Conservation (phyloP, 2,888 invertebrate genomes). For the Sphinx pinastri region DNA sequence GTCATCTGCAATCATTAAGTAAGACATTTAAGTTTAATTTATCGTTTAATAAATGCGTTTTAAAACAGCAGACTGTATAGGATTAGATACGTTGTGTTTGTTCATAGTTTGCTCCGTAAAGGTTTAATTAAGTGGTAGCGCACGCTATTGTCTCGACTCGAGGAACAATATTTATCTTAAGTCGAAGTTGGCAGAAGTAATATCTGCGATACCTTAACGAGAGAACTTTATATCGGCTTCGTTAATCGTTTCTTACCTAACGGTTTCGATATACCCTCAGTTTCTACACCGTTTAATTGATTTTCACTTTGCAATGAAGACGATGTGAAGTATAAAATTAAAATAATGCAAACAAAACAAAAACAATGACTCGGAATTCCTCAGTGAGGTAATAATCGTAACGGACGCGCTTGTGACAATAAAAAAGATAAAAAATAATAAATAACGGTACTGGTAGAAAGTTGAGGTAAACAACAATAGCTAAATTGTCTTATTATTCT, state of each 20-base stretch:
- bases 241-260: slow-evolving; percentile 75
- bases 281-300: slow-evolving; percentile 41
- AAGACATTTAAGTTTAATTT: slow-evolving; percentile 39
- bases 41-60: slow-evolving; percentile 43
- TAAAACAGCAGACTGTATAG: slow-evolving; percentile 44
- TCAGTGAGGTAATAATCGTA: slow-evolving; percentile 52
- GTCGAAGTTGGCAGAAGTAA: slow-evolving; percentile 78
- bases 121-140: slow-evolving; percentile 80
- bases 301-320: slow-evolving; percentile 35
- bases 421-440: slow-evolving; percentile 45
- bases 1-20: slow-evolving; percentile 80
- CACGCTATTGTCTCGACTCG: slow-evolving; percentile 78
- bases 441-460: slow-evolving; percentile 52
- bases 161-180: slow-evolving; percentile 80
- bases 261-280: slow-evolving; percentile 43
- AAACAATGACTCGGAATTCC: slow-evolving; percentile 45
- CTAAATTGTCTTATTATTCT: background rate
- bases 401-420: slow-evolving; percentile 74
- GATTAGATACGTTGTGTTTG: slow-evolving; percentile 63
- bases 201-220: slow-evolving; percentile 82
- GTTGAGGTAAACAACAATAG: slow-evolving; percentile 30
- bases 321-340: slow-evolving; percentile 39
- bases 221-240: slow-evolving; percentile 81
- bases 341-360: slow-evolving; percentile 45
- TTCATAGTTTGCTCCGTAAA: slow-evolving; percentile 64